phyloP scores from a whole-genome alignment of 2,113 vertebrate genomes.

The Hyperopisus bebe region DNA sequence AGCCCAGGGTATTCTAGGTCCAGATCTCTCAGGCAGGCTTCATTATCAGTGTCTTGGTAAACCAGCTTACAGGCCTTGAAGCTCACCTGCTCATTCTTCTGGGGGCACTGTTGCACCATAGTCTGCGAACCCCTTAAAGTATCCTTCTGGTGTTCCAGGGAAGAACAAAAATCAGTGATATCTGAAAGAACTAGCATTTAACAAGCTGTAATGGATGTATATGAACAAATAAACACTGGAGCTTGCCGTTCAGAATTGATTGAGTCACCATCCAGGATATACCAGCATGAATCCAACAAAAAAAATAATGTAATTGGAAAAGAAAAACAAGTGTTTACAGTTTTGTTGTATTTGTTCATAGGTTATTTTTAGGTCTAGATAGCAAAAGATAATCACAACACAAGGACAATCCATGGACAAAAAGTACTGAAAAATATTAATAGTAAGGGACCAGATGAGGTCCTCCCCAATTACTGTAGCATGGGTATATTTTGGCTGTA shows the following conservation, averaged over 20 bases:
- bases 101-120: background rate
- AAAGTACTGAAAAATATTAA: background rate
- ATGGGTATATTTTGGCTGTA: background rate
- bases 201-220: background rate
- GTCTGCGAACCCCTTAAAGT: background rate
- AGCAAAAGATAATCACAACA: background rate
- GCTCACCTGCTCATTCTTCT: background rate
- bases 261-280: background rate
- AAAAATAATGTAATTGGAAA: background rate
- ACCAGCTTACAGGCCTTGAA: background rate
- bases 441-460: background rate
- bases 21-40: background rate
- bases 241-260: background rate
- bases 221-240: background rate
- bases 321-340: background rate
- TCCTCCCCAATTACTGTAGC: background rate
- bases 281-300: background rate
- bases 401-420: background rate
- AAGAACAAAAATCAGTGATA: background rate
- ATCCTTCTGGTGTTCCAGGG: background rate
- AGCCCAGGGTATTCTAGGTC: background rate
- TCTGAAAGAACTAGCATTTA: background rate
- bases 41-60: background rate
- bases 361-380: background rate
- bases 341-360: background rate